These are phyloP conservation scores for Epiperipatus broadwayi DNA, from an alignment of 2,888 invertebrate genomes.

Conservation along the genomic window DNA sequence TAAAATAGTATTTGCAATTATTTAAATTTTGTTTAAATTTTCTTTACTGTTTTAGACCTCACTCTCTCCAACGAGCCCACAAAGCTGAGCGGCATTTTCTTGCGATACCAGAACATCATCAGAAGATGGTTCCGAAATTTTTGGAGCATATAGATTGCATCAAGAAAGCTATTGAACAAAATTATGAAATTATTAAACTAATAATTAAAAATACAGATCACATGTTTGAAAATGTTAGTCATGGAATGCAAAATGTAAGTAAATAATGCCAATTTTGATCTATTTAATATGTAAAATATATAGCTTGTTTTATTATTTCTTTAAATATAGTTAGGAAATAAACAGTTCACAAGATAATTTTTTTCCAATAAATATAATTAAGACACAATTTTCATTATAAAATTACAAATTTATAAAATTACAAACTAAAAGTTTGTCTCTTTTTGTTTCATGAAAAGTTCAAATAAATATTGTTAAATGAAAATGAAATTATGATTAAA, in stretches of 20 bases:
- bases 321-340: too few relatives aligned
- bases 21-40: constrained; percentile 12
- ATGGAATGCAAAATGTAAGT: constrained; percentile 18
- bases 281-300: too few relatives aligned
- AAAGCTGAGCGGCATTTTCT: constrained; percentile 54
- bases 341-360: too few relatives aligned
- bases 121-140: constrained; percentile 52
- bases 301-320: too few relatives aligned
- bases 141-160: constrained; percentile 50
- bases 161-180: constrained; percentile 52
- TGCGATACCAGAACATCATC: constrained; percentile 52
- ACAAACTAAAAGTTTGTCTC: too few relatives aligned
- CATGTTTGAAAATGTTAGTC: constrained; percentile 54
- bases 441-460: too few relatives aligned
- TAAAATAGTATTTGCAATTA: too few relatives aligned
- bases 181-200: constrained; percentile 41
- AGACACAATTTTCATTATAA: too few relatives aligned
- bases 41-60: constrained; percentile 38
- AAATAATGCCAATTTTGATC: background rate
- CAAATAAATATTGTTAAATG: too few relatives aligned
- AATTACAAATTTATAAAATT: too few relatives aligned
- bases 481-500: too few relatives aligned
- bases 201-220: constrained; percentile 58
- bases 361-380: too few relatives aligned
- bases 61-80: constrained; percentile 51